These are phyloP conservation scores for Sicus ferrugineus DNA, from an alignment of 2,888 invertebrate species.

Conservation along the genomic window DNA sequence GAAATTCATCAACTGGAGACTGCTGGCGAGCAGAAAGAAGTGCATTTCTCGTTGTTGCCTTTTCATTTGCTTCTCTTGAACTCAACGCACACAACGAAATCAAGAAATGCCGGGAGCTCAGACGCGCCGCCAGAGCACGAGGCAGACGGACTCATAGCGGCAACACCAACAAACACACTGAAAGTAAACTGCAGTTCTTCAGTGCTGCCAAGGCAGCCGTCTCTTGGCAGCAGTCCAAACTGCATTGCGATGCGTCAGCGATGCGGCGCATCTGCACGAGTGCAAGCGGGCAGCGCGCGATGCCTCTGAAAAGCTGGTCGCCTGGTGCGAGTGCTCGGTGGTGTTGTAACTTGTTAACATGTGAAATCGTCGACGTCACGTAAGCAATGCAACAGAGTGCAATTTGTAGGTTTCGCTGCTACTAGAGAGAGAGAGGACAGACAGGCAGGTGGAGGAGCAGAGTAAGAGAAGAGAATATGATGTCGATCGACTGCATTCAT, in stretches of 20 bases:
- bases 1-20: neutral
- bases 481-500: no score
- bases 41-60: neutral
- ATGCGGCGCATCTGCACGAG: neutral
- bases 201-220: conserved; percentile 2
- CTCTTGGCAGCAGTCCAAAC: conserved; percentile 6
- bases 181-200: conserved; percentile 5
- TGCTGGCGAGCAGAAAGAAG: neutral
- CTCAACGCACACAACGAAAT: neutral
- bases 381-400: neutral
- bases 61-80: neutral
- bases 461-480: no score
- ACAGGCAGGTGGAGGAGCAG: no score
- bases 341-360: conserved; percentile 55
- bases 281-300: neutral
- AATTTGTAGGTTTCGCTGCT: no score
- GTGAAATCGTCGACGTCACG: conserved; percentile 42
- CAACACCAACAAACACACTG: conserved; percentile 8
- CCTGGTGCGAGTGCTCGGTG: conserved; percentile 51
- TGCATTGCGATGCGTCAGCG: neutral
- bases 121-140: neutral
- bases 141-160: neutral
- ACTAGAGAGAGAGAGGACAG: no score
- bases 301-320: conserved; percentile 45
- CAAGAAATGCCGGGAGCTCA: conserved; percentile 7